phyloP scores from a whole-genome alignment of 2,797 vertebrate species.

The Taenioides sp. region DNA sequence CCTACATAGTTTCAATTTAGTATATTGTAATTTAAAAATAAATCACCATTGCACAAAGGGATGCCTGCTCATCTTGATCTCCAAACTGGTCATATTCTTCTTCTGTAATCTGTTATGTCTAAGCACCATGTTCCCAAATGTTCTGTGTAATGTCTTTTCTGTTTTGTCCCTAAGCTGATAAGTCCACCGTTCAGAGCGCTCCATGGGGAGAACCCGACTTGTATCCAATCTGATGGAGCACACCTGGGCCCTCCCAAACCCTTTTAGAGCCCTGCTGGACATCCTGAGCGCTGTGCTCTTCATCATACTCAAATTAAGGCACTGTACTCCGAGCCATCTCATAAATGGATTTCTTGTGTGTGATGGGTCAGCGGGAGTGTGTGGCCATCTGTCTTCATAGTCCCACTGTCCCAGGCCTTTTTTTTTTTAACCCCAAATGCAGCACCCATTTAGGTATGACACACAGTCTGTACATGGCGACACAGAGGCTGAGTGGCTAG shows the following conservation, averaged over 20 bases:
- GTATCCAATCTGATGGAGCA: conserved; percentile 49
- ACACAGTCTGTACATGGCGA: conserved; percentile 3
- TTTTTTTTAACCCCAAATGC: conserved; percentile 59
- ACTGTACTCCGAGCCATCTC: conserved; percentile 56
- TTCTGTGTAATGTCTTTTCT: conserved; percentile 9
- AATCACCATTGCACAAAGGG: background rate
- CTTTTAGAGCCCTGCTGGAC: conserved; percentile 55
- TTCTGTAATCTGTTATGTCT: background rate
- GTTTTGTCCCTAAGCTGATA: conserved; percentile 41
- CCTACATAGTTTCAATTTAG: background rate
- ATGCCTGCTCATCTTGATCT: background rate
- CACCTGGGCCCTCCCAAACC: conserved; percentile 65
- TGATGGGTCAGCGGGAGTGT: conserved; percentile 51
- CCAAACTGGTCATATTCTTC: background rate
- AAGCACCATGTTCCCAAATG: conserved; percentile 1
- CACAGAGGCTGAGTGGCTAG: too few species aligned
- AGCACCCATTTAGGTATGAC: conserved; percentile 56
- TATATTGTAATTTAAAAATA: background rate
- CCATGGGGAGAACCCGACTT: conserved; percentile 31
- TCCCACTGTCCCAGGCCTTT: conserved; percentile 53
- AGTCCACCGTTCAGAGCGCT: conserved; percentile 44
- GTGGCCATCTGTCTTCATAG: conserved; percentile 65
- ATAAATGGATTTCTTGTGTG: conserved; percentile 68
- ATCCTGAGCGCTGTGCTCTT: conserved; percentile 54
- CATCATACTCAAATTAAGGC: conserved; percentile 66